These are phyloP conservation scores for Drosophila flavopinicola DNA, from an alignment of 2,888 invertebrate species.

Conservation along the genomic window DNA sequence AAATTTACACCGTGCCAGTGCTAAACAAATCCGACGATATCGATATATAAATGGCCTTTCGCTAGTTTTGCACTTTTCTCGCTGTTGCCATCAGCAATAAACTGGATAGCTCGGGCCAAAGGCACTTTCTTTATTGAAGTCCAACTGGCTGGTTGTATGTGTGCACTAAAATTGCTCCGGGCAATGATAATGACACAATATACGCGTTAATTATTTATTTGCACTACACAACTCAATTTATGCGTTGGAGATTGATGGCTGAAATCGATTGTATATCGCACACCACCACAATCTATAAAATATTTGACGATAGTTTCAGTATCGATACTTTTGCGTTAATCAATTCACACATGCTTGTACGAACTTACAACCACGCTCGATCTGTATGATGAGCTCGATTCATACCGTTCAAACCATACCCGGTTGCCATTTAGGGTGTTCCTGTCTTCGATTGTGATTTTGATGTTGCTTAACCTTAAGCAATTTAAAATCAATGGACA, in stretches of 20 bases:
- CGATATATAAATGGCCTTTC: constrained; percentile 44
- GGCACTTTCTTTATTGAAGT: constrained; percentile 36
- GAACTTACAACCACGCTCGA: constrained; percentile 15
- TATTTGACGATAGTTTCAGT: constrained; percentile 4
- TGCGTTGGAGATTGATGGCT: constrained; percentile 29
- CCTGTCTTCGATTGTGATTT: too few relatives aligned
- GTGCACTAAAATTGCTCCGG: constrained; percentile 18
- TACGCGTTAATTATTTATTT: constrained; percentile 50
- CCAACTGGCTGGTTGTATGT: constrained; percentile 9
- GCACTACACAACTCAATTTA: constrained; percentile 38
- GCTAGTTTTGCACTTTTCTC: constrained; percentile 48
- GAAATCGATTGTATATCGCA: constrained; percentile 29
- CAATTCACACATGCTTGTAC: constrained; percentile 3
- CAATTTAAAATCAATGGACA: too few relatives aligned
- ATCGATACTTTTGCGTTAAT: constrained; percentile 13
- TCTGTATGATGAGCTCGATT: constrained; percentile 30
- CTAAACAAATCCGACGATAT: constrained; percentile 50
- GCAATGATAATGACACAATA: constrained; percentile 25
- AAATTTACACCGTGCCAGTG: constrained; percentile 37
- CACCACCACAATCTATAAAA: constrained; percentile 24
- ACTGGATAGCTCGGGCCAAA: constrained; percentile 19
- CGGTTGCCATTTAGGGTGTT: too few relatives aligned
- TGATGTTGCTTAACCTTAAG: too few relatives aligned
- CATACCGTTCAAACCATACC: neutral
- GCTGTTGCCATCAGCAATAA: constrained; percentile 38